Base-by-base conservation (phyloP, 1,140 invertebrate species). In the Euwallacea similis region DNA sequence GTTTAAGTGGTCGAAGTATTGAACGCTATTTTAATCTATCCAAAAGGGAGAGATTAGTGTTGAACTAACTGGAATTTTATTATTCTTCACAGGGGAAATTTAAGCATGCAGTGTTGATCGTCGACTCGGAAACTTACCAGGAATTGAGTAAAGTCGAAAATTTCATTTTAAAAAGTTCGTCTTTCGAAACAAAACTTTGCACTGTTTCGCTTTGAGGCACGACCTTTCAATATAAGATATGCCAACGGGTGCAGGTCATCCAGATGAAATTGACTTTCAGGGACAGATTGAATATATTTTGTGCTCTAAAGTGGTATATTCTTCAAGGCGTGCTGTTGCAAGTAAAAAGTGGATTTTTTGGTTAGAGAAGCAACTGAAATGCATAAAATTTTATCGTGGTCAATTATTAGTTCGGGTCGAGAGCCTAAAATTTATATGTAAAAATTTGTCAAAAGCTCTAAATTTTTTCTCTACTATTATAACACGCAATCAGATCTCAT, bases 141-240 rank as follows among this genome's bases (percentile, higher is more conserved):
- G 21, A 42, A 58, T 61, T 11, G 59, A n/a, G 16, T 41, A 16
- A 61, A 61, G 9, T n/a, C 43, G 33, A n/a, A 61, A 61, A 61
- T 61, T 61, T 16, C 11, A 61, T 61, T 61, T 61, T 61, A 42
- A 61, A 61, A 61, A 61, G 59, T 61, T 61, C 15, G 21, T 13
- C 42, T 58, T 7, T 41, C 13, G 59, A 43, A 61, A 61, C 42
- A 61, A 61, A 61, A 61, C 9, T 61, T 61, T 61, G 8, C 42
- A 43, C 15, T 16, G n/a, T 58, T 58, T 58, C 55, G 13, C 21
- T 13, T 58, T 58, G 55, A 58, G 55, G n/a, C 55, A 58, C 55
- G 55, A 58, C 55, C 55, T 58, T 58, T 16, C 55, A 58, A 58
- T 58, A 58, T 58, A 33, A n/a, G 16, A 58, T 15, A 58, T 16